Evolutionary conservation across 2,113 vertebrate species (phyloP).

Genomic region (Cardinalis cardinalis): DNA sequence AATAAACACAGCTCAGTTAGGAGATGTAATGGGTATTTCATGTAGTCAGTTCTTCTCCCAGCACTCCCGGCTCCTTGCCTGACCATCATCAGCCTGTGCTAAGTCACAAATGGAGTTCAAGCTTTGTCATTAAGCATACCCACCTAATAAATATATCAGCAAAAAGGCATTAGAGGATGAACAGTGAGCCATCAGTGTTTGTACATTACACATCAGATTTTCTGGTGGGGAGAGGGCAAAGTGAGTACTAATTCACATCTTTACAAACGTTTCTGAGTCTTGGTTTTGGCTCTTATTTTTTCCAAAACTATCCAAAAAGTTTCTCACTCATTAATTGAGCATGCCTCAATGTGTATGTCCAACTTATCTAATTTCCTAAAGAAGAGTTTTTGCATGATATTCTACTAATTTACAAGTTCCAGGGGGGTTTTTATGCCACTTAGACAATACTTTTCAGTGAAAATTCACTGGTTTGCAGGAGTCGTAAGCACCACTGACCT

Average conservation of each 20-base stretch:
- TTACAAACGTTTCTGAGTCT: not conserved
- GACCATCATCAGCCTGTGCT: not conserved
- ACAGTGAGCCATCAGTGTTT: not conserved
- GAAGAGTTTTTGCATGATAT: not conserved
- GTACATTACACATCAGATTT: not conserved
- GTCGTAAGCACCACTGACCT: slow-evolving; percentile 9
- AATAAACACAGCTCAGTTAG: not conserved
- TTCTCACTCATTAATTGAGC: not conserved
- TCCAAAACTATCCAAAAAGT: not conserved
- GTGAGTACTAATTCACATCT: not conserved
- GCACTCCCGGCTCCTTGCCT: not conserved
- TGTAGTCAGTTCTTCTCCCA: not conserved
- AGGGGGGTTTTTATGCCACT: not conserved
- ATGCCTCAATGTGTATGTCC: not conserved
- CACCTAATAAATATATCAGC: not conserved
- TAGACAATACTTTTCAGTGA: not conserved
- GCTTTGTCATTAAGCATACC: not conserved
- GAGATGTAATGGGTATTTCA: not conserved
- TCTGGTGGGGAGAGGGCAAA: not conserved
- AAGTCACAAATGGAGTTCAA: not conserved
- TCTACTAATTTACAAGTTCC: not conserved
- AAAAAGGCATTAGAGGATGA: not conserved
- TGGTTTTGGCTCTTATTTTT: not conserved
- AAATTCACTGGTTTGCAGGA: slow-evolving; percentile 8
- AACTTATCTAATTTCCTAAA: not conserved